A percentile compares a stretch with the other conserved stretches of the same genome.
Evolutionary conservation across 2,888 invertebrate species (phyloP).

Genomic region (Drosophila silvestris): DNA sequence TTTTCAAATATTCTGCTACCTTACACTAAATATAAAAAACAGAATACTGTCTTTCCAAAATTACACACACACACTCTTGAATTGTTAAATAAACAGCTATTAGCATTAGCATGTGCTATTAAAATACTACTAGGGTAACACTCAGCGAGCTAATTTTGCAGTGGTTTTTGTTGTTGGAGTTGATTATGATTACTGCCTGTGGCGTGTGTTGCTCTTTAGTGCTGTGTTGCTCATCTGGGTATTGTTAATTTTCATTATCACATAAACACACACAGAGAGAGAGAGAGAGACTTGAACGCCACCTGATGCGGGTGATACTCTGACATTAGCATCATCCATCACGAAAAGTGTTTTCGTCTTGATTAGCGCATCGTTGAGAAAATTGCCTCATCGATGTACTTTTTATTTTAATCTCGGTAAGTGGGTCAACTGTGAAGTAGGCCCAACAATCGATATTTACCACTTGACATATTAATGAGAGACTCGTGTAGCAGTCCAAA

Average conservation of each 20-base stretch:
- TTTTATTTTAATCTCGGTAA: conserved; percentile 41
- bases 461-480: conserved; percentile 30
- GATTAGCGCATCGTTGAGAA: conserved; percentile 60
- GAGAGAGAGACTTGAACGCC: conserved; percentile 4
- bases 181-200: conserved; percentile 19
- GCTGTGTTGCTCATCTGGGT: conserved; percentile 45
- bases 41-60: not conserved
- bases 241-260: conserved; percentile 71
- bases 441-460: conserved; percentile 26
- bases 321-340: conserved; percentile 65
- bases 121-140: conserved; percentile 12
- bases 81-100: conserved; percentile 8
- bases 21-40: not conserved
- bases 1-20: not conserved
- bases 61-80: conserved; percentile 8
- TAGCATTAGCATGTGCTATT: not conserved
- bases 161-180: conserved; percentile 6
- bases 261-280: conserved; percentile 6
- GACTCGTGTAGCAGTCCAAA: conserved; percentile 25
- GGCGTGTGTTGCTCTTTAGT: conserved; percentile 64
- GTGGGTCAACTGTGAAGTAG: conserved; percentile 39
- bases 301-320: conserved; percentile 56
- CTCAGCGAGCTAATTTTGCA: not conserved
- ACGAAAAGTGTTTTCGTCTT: conserved; percentile 53
- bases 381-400: conserved; percentile 13